Evolutionary conservation across 2,113 vertebrate species (phyloP), one percentile per base, ranked within the genome.

Genomic region (Tinamus guttatus): DNA sequence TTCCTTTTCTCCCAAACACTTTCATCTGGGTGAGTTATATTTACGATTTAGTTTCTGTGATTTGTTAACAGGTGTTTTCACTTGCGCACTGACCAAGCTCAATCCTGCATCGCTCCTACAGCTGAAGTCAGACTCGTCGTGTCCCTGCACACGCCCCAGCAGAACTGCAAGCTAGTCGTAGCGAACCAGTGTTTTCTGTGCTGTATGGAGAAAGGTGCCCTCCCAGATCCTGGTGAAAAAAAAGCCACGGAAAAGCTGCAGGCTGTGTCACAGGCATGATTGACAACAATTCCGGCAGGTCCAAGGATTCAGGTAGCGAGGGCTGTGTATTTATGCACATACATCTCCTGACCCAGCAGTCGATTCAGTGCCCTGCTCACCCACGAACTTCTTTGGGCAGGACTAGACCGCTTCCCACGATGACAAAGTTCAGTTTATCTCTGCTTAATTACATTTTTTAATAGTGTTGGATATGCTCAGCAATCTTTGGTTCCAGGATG

Each of bases 31-130:
- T 85, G 81, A 95, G 54, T 58, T 49, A 24, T 60, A 32, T 81
- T 95, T 65, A 9, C 19, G 86, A 18, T 63, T 64, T 2, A 36
- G 30, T 79, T 74, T 75, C 75, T 92, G 84, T 3, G 13, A 19
- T 88, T 84, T 94, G 62, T 68, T 54, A 56, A 70, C 76, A 93
- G 38, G 81, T 91, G 91, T 64, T 82, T 89, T 60, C 4, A 52
- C 60, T 96, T 95, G 73, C 79, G 32, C 28, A 32, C 62, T 59
- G 74, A 38, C 40, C 18, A 60, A 86, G 73, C 54, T 56, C 40
- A 60, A 81, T 30, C 30, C 21, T 41, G 17, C 13, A 7, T 60
- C 8, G 0, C 69, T 79, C 79, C 27, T 54, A 27, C 60, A 71
- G 59, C 77, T 1, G 1, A 64, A 75, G 56, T 49, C 41, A 24